Base-by-base conservation (phyloP, 2,888 invertebrate species). In the Chrysotoxum bicinctum region DNA sequence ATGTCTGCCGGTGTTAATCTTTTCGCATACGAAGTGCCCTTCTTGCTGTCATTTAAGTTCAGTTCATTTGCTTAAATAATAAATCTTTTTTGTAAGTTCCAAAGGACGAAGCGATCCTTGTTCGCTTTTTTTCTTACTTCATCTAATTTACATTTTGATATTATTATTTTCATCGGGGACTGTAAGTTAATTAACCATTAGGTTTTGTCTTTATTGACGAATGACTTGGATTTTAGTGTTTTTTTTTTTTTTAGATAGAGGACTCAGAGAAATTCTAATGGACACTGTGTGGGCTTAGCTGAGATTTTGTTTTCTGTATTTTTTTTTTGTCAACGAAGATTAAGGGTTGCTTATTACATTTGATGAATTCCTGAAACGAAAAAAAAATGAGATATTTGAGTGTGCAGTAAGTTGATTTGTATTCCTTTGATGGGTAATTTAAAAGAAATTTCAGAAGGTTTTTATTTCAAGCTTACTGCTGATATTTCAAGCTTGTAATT, bases 361-460 rank as follows among this genome's bases (percentile, higher is more conserved):
- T 62, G 62, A 62, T 62, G 62, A 62, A 62, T 26, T 62, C 35
- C 62, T 62, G 43, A 12, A 62, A 62, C 19, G 23, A 37, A 37
- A 26, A 60, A n/a, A 37, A 23, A 40, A 62, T 43, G 40, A 8
- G 6, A 32, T 19, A 14, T 19, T 32, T 19, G 10, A 16, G 40
- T 43, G 43, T 26, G 43, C 40, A 26, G 14, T 1, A 50, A 14
- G 48, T 23, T 23, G 48, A 12, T 50, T 23, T 21, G 23, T 50
- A 23, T 50, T 50, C 2, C 14, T 50, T 50, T 50, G 21, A 50
- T 50, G 23, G 48, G 48, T 50, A 50, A 23, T 50, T 50, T 50
- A 14, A 50, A 23, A 23, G 48, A 23, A 6, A 50, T 23, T 23
- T 21, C 7, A 50, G 14, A 12, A 14, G 6, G 40, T 40, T 40